A percentile compares a stretch with the other conserved stretches of the same genome.
These are phyloP conservation scores for Cosmopolites sordidus DNA, from an alignment of 2,888 invertebrate species.

Conservation along the genomic window DNA sequence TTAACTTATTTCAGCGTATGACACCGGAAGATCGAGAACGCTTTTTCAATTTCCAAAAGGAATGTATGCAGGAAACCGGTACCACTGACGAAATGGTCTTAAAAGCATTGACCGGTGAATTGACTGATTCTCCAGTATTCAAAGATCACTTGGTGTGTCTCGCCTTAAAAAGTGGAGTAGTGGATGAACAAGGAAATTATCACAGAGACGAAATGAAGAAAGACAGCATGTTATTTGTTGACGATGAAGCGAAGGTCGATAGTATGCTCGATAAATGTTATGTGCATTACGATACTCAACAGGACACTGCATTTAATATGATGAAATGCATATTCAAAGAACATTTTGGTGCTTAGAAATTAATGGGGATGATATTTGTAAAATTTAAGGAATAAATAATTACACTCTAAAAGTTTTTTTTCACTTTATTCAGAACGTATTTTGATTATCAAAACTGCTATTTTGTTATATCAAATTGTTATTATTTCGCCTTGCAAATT, in stretches of 20 bases:
- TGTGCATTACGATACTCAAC: constrained; percentile 31
- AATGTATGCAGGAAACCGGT: constrained; percentile 40
- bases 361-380: no score
- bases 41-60: constrained; percentile 29
- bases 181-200: constrained; percentile 43
- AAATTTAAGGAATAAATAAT: no score
- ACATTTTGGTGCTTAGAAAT: background rate
- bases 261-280: constrained; percentile 28
- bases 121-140: constrained; percentile 48
- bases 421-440: no score
- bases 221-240: constrained; percentile 47
- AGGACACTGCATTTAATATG: constrained; percentile 48
- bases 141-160: constrained; percentile 52
- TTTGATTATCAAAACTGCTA: no score
- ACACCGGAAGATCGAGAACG: constrained; percentile 20
- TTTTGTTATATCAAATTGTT: no score
- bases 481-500: no score
- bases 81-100: constrained; percentile 38
- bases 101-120: constrained; percentile 50
- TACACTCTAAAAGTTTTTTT: no score
- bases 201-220: constrained; percentile 44
- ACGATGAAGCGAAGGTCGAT: constrained; percentile 45
- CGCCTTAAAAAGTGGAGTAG: constrained; percentile 49
- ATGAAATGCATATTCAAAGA: constrained; percentile 49
- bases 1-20: constrained; percentile 5